A percentile compares a stretch with the other conserved stretches of the same genome.
These are phyloP conservation scores for Prosapia bicincta DNA, from an alignment of 2,888 invertebrate genomes.

Conservation along the genomic window DNA sequence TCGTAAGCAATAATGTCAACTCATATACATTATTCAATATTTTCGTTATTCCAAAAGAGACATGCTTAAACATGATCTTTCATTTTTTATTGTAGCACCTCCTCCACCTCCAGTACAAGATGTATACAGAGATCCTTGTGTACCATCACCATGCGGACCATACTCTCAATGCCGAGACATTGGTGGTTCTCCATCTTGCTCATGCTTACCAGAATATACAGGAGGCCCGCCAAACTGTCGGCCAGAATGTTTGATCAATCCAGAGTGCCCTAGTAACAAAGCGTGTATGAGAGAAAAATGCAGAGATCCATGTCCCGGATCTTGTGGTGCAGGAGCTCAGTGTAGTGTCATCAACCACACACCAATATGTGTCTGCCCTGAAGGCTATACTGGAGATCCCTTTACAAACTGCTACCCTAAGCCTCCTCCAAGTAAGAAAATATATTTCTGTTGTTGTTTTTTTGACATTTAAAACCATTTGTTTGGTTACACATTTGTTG, in stretches of 20 bases:
- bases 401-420: conserved; percentile 62
- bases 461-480: too few species aligned
- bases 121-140: conserved; percentile 57
- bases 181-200: conserved; percentile 59
- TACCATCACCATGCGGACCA: conserved; percentile 71
- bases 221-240: conserved; percentile 71
- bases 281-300: conserved; percentile 55
- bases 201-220: conserved; percentile 61
- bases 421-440: conserved; percentile 47
- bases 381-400: conserved; percentile 73
- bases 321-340: conserved; percentile 53
- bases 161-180: conserved; percentile 63
- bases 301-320: conserved; percentile 55
- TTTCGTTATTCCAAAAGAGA: too few species aligned
- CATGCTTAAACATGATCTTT: not conserved
- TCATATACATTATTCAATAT: not conserved
- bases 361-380: conserved; percentile 67
- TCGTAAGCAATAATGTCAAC: not conserved
- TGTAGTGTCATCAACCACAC: conserved; percentile 63
- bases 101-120: conserved; percentile 39
- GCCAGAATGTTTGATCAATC: conserved; percentile 68
- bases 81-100: conserved; percentile 8
- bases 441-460: conserved; percentile 3
- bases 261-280: conserved; percentile 59
- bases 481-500: not conserved